Evolutionary conservation across 2,797 vertebrate genomes (phyloP).

Genomic region (Halcyon smyrnensis): DNA sequence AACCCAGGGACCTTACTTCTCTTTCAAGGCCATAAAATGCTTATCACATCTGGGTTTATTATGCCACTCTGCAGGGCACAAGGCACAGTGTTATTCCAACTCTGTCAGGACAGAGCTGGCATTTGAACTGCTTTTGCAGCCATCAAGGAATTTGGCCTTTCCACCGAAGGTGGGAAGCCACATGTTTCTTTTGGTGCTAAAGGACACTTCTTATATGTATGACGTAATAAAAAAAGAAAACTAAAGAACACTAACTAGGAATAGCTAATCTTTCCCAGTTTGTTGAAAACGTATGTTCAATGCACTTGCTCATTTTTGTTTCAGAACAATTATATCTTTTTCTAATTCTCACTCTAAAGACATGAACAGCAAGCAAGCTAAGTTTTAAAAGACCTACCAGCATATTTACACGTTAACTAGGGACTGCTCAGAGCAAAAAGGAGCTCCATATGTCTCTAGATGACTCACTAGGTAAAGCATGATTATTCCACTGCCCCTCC

Average conservation of each 20-base stretch:
- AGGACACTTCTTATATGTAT: not conserved
- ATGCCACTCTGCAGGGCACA: not conserved
- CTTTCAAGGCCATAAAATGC: not conserved
- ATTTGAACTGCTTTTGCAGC: not conserved
- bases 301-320: not conserved
- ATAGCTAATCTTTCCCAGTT: not conserved
- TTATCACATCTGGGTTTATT: not conserved
- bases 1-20: not conserved
- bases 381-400: not conserved
- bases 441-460: not conserved
- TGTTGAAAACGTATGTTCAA: not conserved
- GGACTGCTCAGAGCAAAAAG: not conserved
- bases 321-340: not conserved
- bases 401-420: not conserved
- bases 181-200: not conserved
- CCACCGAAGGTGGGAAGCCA: accelerated
- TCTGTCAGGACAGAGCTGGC: not conserved
- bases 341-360: not conserved
- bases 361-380: not conserved
- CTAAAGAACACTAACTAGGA: not conserved
- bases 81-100: not conserved
- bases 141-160: not conserved
- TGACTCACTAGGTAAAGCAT: not conserved
- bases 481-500: not conserved
- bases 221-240: not conserved